These are phyloP conservation scores for Melanchra persicariae DNA, from an alignment of 2,888 invertebrate species.

Conservation along the genomic window DNA sequence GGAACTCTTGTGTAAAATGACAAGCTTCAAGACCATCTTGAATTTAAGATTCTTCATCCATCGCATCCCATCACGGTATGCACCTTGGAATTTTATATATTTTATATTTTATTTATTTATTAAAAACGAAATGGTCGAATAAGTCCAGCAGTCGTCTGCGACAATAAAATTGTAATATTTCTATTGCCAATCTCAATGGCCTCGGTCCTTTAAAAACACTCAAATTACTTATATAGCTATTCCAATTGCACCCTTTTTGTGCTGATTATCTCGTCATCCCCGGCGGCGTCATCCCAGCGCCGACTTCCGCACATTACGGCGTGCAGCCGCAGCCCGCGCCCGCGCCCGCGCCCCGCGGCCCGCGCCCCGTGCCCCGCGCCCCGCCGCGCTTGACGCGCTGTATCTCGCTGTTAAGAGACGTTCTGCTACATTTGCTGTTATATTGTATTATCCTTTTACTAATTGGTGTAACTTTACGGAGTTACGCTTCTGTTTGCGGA, in stretches of 20 bases:
- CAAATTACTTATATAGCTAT: conserved; percentile 1
- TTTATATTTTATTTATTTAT: no score
- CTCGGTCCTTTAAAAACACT: neutral
- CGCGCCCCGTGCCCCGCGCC: neutral
- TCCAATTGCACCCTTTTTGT: neutral
- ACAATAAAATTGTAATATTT: no score
- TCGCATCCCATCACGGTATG: no score
- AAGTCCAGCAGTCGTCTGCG: neutral
- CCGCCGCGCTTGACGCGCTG: conserved; percentile 10
- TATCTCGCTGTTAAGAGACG: conserved; percentile 17
- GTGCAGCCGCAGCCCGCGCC: conserved; percentile 25
- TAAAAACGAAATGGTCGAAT: no score
- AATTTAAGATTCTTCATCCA: no score
- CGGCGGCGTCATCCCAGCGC: conserved; percentile 9
- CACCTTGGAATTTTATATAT: no score
- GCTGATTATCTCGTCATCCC: neutral
- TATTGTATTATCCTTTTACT: conserved; percentile 32
- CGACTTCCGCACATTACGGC: conserved; percentile 37
- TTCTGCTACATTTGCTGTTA: conserved; percentile 45
- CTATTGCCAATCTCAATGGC: neutral
- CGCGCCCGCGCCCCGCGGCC: neutral
- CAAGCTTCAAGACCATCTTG: no score
- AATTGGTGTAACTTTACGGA: conserved; percentile 29
- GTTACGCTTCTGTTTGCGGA: neutral
- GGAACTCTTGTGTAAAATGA: no score